Evolutionary conservation across 1,140 invertebrate genomes (phyloP), one percentile per base, ranked within the genome.

Genomic region (Anthonomus grandis): DNA sequence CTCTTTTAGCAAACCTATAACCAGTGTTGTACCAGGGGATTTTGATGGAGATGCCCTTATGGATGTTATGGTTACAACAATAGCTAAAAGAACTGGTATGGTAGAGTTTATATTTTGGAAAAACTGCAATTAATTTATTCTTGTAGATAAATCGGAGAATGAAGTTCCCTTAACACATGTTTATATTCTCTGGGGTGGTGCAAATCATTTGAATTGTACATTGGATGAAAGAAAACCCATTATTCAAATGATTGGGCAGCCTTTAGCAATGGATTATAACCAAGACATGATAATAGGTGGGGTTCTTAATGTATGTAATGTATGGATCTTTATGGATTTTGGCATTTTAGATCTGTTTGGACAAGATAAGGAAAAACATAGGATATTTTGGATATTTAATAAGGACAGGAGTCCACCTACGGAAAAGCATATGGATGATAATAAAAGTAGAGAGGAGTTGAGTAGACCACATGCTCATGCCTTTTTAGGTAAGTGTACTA

Each of bases 11-110:
- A 70, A 79, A 41, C 66, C 71, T 23, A 77, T 92, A 18, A 86
- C 83, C 0, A 87, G 87, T 69, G 82, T 96, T 4, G 86, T 95
- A 1, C 93, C 94, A 18, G 93, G 91, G 1, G 94, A 98, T 72
- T 97, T 91, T 73, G 90, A 95, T 78, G 94, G 94, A 0, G 93
- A 97, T 78, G 89, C 90, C 3, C 83, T 90, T 34, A 93, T 97
- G 91, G 95, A 97, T 75, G 78, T 97, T 10, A 67, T 97, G 41
- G 79, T 97, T 0, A 87, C 88, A 1, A 81, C 84, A 3, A 57
- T 71, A 2, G 52, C 70, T 12, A 59, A 27, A 21, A 0, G 25
- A 52, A 24, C 59, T 19, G 41, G 51, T 45, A 34, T n/a, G 1
- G 2, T 8, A 15, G n/a, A 17, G 19, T 45, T 23, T 44, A 21